A percentile compares a stretch with the other conserved stretches of the same genome.
Conservation (phyloP, 1,140 invertebrate genomes). For the Aphelinus atriplicis region DNA sequence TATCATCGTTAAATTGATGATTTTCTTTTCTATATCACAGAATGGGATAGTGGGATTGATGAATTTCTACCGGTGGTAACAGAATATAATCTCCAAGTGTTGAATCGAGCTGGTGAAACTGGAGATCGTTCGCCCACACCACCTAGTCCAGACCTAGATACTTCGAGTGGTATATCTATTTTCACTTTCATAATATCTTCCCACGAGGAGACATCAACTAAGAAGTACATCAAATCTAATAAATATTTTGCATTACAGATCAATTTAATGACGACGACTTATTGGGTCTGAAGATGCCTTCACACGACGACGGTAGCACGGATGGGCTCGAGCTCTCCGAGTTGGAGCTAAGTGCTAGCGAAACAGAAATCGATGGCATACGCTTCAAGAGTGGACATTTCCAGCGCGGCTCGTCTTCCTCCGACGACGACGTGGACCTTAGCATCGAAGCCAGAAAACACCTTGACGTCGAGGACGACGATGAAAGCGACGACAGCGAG, state of each 20-base stretch:
- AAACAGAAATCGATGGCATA: constrained; percentile 50
- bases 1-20: too few relatives aligned
- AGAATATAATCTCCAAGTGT: constrained; percentile 61
- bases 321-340: constrained; percentile 59
- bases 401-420: constrained; percentile 57
- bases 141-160: constrained; percentile 49
- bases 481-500: constrained; percentile 59
- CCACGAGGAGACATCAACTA: too few relatives aligned
- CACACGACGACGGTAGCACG: constrained; percentile 54
- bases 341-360: constrained; percentile 55
- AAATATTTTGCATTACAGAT: constrained; percentile 5
- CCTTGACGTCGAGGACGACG: constrained; percentile 46
- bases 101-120: constrained; percentile 59
- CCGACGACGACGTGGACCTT: constrained; percentile 57
- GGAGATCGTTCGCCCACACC: constrained; percentile 61
- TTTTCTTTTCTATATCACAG: constrained; percentile 38
- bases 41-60: constrained; percentile 63
- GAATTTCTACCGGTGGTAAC: constrained; percentile 63
- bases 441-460: constrained; percentile 21
- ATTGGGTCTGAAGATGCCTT: constrained; percentile 59
- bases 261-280: constrained; percentile 55
- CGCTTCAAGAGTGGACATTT: constrained; percentile 46
- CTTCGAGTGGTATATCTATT: constrained; percentile 50
- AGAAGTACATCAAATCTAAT: too few relatives aligned
- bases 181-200: constrained; percentile 21